Base-by-base conservation (phyloP, 2,113 vertebrate species). In the Microtus pennsylvanicus region DNA sequence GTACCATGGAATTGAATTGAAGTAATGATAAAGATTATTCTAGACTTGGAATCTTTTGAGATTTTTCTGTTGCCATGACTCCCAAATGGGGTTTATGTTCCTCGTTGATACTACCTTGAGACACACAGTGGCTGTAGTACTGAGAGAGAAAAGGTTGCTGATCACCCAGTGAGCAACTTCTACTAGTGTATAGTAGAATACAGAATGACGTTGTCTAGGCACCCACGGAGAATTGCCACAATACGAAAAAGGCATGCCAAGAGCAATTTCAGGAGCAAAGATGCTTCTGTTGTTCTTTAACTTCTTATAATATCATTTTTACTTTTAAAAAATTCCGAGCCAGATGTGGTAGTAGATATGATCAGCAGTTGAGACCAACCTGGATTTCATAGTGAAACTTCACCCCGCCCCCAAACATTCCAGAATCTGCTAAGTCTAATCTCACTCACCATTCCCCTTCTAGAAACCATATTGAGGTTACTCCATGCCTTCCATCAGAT, bases 21-120 rank as follows among this genome's bases (percentile, higher is more conserved):
- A 95, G 82, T 61, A 90, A 93, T 42, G 75, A 97, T 74, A 90
- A 82, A 95, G 63, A 88, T 94, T 76, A 95, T 82, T 33, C 82
- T 90, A 87, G n/a, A 72, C 47, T 92, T 89, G 22, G n/a, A 11
- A 50, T 76, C 86, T 74, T 90, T 94, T 89, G 91, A 87, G 70
- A 52, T 87, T 91, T 97, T 12, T 94, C 63, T 93, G 94, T 74
- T 90, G 42, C 96, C 63, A 1, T 77, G 94, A 75, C 85, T 90
- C 52, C 72, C 47, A 91, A 96, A 92, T 3, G 4, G 24, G 1
- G 82, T 74, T 72, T 81, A 1, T 61, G 35, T 82, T 74, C 1
- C 7, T 90, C 77, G 5, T 30, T 55, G 19, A 91, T 55, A 86
- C 38, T 94, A 35, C 74, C 33, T 67, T 50, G 63, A 87, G 28